Base-by-base conservation (phyloP, 2,888 invertebrate species). In the Hirtodrosophila alboralis region DNA sequence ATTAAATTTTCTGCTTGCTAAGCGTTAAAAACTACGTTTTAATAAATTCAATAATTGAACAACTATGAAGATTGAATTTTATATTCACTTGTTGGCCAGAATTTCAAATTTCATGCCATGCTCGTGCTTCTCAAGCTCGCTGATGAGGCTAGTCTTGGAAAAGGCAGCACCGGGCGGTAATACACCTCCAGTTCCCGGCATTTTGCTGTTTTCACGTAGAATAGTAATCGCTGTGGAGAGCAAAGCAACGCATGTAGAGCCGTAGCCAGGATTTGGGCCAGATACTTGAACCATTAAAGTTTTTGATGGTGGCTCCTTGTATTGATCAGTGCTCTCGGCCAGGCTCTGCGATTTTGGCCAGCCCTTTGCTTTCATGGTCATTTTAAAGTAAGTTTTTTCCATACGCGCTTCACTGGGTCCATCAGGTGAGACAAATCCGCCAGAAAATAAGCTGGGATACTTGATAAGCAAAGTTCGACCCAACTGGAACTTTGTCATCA, bases 171-270 rank as follows among this genome's bases (percentile, higher is more conserved):
- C 97, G 0, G 98, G 96, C 0, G 98, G 92, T 56, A 95, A 92
- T 1, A 98, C 97, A 8, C 98, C 98, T 27, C 97, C 97, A 7
- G 96, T 96, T 40, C 91, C 89, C 0, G 97, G 97, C 92, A 98
- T 92, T 84, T 94, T 94, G 49, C 94, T 92, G 27, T 91, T 91
- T 87, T 98, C 96, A 13, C 92, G 93, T 8, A 98, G 91, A 43
- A 98, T 90, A 0, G 94, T 94, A 54, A 95, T 83, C 0, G 95
- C 98, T 37, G 95, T 92, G 60, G 94, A 91, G 4, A 97, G 91
- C 60, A 97, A 87, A 34, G 94, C 93, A 4, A 93, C 93, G 53
- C 95, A 94, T 0, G 97, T 97, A 6, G 95, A 93, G 1, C 96
- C 95, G 91, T 98, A 98, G 10, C 95, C 97, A 1, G 90, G 90